A percentile compares a stretch with the other conserved stretches of the same genome.
These are phyloP conservation scores for Podarcis muralis DNA, from an alignment of 2,113 vertebrate genomes.

Conservation along the genomic window DNA sequence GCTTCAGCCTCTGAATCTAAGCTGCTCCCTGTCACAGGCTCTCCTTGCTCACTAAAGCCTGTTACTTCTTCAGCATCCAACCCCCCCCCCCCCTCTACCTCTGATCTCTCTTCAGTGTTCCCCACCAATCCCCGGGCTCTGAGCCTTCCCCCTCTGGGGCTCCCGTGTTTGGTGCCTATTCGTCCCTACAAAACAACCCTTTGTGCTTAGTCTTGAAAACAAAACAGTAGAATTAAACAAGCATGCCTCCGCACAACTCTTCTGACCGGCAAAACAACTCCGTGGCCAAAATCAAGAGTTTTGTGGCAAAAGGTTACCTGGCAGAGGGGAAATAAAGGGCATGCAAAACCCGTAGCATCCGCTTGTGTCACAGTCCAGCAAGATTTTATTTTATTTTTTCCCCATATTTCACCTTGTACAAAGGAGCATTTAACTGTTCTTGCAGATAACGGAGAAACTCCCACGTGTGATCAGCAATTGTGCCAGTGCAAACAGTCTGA, in stretches of 20 bases:
- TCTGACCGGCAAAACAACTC: neutral
- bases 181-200: neutral
- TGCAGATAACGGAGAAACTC: neutral
- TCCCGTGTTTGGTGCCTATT: no score
- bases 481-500: constrained; percentile 72
- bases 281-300: neutral
- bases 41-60: no score
- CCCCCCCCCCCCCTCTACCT: no score
- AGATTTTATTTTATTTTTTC: constrained; percentile 1
- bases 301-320: no score
- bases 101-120: no score
- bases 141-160: no score
- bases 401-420: neutral
- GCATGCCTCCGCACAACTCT: neutral
- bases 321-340: neutral
- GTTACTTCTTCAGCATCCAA: no score
- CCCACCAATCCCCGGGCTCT: no score
- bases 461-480: neutral
- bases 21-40: no score
- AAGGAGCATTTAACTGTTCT: neutral
- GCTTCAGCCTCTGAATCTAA: no score
- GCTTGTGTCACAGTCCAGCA: neutral
- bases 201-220: neutral
- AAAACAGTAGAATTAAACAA: neutral
- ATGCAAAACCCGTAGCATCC: neutral